phyloP scores from a whole-genome alignment of 2,113 vertebrate genomes.

The Aegithalos caudatus region DNA sequence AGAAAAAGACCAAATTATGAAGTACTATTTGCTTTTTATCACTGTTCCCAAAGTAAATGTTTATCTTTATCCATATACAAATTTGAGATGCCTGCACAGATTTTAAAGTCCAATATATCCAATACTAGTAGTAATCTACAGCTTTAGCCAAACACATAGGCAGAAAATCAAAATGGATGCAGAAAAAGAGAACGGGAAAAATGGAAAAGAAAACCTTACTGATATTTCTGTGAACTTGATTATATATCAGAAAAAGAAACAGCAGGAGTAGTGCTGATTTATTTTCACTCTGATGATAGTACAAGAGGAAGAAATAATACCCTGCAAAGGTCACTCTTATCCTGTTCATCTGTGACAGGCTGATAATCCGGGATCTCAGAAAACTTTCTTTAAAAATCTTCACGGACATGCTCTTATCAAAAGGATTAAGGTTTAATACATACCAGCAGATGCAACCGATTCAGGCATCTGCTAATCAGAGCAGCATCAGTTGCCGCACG shows the following conservation, averaged over 20 bases:
- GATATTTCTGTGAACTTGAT: slow-evolving; percentile 18
- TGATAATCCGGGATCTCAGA: slow-evolving; percentile 40
- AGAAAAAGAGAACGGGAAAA: not conserved
- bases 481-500: not conserved
- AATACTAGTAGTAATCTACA: not conserved
- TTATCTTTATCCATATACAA: slow-evolving; percentile 52
- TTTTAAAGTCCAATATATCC: slow-evolving; percentile 50
- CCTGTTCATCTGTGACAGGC: slow-evolving; percentile 47
- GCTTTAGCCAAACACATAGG: slow-evolving; percentile 37
- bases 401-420: slow-evolving; percentile 42
- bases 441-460: slow-evolving; percentile 54
- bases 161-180: slow-evolving; percentile 31
- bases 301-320: slow-evolving; percentile 42
- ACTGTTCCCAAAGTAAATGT: slow-evolving; percentile 59
- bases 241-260: not conserved
- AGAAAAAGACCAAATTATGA: slow-evolving; percentile 31
- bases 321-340: slow-evolving; percentile 46
- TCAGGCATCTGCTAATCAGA: slow-evolving; percentile 43
- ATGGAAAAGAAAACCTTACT: not conserved
- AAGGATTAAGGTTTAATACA: slow-evolving; percentile 59
- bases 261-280: slow-evolving; percentile 6
- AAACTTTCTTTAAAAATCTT: slow-evolving; percentile 52
- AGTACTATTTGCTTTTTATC: slow-evolving; percentile 56
- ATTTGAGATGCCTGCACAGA: slow-evolving; percentile 29
- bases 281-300: slow-evolving; percentile 24